Evolutionary conservation across 2,113 vertebrate genomes (phyloP).

Genomic region (Oostethus manadensis): DNA sequence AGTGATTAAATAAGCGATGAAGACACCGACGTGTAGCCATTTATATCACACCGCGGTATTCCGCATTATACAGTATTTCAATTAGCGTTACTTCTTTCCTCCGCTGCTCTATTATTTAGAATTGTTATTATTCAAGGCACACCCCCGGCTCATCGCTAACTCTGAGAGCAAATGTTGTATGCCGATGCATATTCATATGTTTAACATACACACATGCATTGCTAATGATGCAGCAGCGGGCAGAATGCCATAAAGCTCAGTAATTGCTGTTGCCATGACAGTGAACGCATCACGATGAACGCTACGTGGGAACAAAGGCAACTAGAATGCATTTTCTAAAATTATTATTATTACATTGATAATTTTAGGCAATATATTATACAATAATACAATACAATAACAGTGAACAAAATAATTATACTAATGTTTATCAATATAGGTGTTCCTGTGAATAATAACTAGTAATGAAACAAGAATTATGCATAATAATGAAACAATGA

Average conservation of each 20-base stretch:
- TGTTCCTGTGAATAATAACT: too few species aligned
- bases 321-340: background rate
- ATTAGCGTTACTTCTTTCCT: slow-evolving; percentile 44
- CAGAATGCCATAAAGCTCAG: slow-evolving; percentile 66
- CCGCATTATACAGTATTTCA: slow-evolving; percentile 31
- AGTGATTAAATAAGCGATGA: too few species aligned
- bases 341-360: background rate
- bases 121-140: slow-evolving; percentile 72
- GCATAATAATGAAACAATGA: too few species aligned
- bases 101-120: background rate
- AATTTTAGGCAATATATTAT: background rate
- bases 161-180: slow-evolving; percentile 66
- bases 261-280: slow-evolving; percentile 66
- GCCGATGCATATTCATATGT: slow-evolving; percentile 78
- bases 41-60: background rate
- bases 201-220: slow-evolving; percentile 75
- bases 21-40: background rate
- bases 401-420: too few species aligned
- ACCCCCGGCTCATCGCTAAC: slow-evolving; percentile 55
- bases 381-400: too few species aligned
- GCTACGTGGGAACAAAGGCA: slow-evolving; percentile 23
- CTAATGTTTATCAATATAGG: too few species aligned
- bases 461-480: too few species aligned
- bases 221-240: slow-evolving; percentile 55
- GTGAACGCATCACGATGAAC: slow-evolving; percentile 28